These are phyloP conservation scores for Siderastrea siderea DNA, from an alignment of 92 coral and sea anemone genomes.

Conservation along the genomic window DNA sequence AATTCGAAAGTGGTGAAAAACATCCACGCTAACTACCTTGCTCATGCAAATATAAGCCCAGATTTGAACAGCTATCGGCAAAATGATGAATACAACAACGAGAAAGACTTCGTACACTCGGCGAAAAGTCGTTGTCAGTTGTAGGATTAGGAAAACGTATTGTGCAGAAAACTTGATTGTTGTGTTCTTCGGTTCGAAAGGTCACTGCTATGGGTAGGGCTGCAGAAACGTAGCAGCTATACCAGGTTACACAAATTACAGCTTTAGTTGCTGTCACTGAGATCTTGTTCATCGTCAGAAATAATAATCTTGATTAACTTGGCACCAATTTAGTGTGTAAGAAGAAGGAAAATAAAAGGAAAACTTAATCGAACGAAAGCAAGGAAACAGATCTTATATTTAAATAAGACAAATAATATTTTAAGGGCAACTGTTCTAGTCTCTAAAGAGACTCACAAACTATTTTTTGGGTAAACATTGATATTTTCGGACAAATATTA, in stretches of 20 bases:
- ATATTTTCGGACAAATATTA: too few species aligned
- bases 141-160: background rate
- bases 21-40: background rate
- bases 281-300: constrained; percentile 13
- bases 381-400: too few species aligned
- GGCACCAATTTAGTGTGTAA: too few species aligned
- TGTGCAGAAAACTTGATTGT: background rate
- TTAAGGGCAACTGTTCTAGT: too few species aligned
- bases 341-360: too few species aligned
- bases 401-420: too few species aligned
- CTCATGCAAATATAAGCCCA: too few species aligned
- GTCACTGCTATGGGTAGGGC: constrained; percentile 42
- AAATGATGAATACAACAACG: background rate
- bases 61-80: background rate
- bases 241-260: constrained; percentile 32
- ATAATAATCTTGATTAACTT: too few species aligned
- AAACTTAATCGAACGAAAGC: too few species aligned
- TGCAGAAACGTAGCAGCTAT: constrained; percentile 36
- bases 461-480: too few species aligned
- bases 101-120: background rate
- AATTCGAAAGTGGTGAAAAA: background rate
- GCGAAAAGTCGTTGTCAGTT: constrained; percentile 7
- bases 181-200: background rate
- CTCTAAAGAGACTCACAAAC: too few species aligned
- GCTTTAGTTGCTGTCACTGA: constrained; percentile 4